Conservation (phyloP, 2,888 invertebrate species). For the Callinectes sapidus region DNA sequence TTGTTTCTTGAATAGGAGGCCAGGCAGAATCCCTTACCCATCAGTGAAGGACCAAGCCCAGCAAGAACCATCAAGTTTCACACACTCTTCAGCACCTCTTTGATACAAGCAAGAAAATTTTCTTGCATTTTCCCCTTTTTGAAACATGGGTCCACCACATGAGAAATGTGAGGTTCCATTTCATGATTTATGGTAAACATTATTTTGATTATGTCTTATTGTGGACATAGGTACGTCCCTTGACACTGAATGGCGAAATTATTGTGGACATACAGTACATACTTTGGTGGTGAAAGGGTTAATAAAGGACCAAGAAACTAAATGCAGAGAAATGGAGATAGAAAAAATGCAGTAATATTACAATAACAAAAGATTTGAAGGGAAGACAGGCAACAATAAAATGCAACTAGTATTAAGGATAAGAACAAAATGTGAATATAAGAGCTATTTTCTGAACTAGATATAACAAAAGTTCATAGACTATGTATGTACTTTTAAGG, state of each 20-base stretch:
- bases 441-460: too few species aligned
- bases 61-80: conserved; percentile 40
- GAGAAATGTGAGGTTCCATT: too few species aligned
- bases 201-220: too few species aligned
- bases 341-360: too few species aligned
- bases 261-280: too few species aligned
- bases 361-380: not conserved
- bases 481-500: too few species aligned
- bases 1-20: conserved; percentile 29
- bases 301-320: not conserved
- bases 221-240: too few species aligned
- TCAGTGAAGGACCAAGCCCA: conserved; percentile 16
- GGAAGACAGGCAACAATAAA: not conserved
- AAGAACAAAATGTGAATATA: not conserved
- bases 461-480: too few species aligned
- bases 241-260: too few species aligned
- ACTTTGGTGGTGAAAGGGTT: too few species aligned
- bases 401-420: not conserved
- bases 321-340: not conserved
- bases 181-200: too few species aligned
- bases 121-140: conserved; percentile 26
- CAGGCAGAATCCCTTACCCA: not conserved
- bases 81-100: conserved; percentile 43
- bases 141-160: too few species aligned
- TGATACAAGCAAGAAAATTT: not conserved